phyloP scores from a whole-genome alignment of 2,113 vertebrate genomes.

The Campylorhamphus procurvoides region DNA sequence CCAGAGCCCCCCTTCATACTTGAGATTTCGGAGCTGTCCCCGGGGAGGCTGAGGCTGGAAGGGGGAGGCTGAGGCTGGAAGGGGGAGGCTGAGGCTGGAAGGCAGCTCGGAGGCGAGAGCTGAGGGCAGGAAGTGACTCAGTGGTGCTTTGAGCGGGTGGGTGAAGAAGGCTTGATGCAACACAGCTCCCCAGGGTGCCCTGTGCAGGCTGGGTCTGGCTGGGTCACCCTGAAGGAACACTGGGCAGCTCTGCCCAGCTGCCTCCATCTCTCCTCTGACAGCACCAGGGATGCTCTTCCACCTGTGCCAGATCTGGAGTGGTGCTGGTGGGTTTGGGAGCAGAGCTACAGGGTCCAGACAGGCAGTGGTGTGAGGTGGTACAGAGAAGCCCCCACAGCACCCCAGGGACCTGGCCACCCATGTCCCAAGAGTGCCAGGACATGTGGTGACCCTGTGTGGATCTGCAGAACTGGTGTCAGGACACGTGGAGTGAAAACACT shows the following conservation, averaged over 20 bases:
- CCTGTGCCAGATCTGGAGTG: accelerated
- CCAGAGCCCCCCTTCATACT: accelerated
- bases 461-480: background rate
- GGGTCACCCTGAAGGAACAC: background rate
- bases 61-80: background rate
- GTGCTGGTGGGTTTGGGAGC: background rate
- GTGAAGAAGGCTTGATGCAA: background rate
- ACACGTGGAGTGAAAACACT: background rate
- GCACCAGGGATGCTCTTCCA: background rate
- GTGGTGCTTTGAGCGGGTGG: background rate
- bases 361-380: background rate
- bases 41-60: background rate
- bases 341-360: background rate
- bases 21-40: accelerated
- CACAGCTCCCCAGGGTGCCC: background rate
- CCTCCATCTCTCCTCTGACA: background rate
- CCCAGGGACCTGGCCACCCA: background rate
- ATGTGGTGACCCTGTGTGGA: background rate
- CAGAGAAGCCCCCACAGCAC: accelerated
- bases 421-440: background rate
- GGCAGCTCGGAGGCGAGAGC: background rate
- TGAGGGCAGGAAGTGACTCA: conserved; percentile 29
- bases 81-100: background rate
- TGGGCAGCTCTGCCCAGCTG: background rate
- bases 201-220: background rate